Evolutionary conservation across 2,888 invertebrate species (phyloP).

Genomic region (Drosophila buzzatii): DNA sequence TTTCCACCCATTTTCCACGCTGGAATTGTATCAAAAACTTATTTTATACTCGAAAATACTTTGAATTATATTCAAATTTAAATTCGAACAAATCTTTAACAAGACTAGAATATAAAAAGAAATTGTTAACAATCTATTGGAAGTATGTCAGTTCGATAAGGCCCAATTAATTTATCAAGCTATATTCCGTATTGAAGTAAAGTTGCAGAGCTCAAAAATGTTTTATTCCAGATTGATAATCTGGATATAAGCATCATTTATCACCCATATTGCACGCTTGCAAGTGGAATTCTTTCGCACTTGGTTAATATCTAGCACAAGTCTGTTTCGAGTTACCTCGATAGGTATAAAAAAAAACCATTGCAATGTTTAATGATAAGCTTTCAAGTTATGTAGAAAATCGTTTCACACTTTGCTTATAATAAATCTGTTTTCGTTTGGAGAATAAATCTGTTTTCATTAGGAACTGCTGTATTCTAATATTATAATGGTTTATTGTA

Average conservation of each 20-base stretch:
- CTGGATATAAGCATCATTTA: too few relatives aligned
- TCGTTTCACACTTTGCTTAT: too few relatives aligned
- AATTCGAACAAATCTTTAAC: too few relatives aligned
- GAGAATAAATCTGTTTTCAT: too few relatives aligned
- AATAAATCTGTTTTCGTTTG: too few relatives aligned
- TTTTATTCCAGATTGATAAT: background rate
- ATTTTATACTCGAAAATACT: background rate
- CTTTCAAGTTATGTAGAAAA: too few relatives aligned
- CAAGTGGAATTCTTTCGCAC: background rate
- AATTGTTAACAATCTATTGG: background rate
- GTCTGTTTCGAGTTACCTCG: background rate
- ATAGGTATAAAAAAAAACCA: background rate
- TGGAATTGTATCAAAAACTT: background rate
- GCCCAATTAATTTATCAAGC: too few relatives aligned
- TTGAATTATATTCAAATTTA: background rate
- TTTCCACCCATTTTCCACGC: background rate
- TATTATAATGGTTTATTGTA: too few relatives aligned
- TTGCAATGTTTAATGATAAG: too few relatives aligned
- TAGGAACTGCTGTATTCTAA: background rate
- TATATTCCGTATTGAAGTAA: too few relatives aligned
- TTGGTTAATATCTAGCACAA: background rate
- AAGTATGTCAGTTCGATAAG: too few relatives aligned
- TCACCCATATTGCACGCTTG: background rate
- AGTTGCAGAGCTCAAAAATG: background rate
- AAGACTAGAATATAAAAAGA: too few relatives aligned